Base-by-base conservation (phyloP, 2,888 invertebrate species). In the Agrochola lota region DNA sequence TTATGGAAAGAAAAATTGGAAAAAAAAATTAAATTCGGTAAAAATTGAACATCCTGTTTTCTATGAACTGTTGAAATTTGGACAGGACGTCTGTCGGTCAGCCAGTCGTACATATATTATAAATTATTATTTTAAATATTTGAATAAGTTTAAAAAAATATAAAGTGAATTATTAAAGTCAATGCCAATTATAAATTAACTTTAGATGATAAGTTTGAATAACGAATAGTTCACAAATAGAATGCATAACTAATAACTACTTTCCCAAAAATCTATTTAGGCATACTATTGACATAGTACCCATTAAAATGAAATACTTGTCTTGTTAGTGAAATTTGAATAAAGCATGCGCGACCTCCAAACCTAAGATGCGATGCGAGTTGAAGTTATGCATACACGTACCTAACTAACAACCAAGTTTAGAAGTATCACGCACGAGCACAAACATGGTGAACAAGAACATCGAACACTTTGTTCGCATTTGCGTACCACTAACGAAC, bases 291-390 rank as follows among this genome's bases (percentile, higher is more conserved):
- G 80, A 83, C 76, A 86, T 70, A 68, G 55, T 74, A 30, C 30
- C 30, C 30, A 86, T 86, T 85, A 66, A 79, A 85, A 87, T 77
- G 23, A 74, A 86, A 80, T 73, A 79, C 66, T 78, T 77, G 81
- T 71, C 66, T 78, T 77, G 81, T 71, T 69, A 67, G 68, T 66
- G 72, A 80, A 80, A 84, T 86, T 85, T 82, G 60, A 85, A 86
- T 84, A 73, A 74, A 55, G 68, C 76, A 84, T 78, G 66, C 66
- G 69, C 76, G 80, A 74, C 80, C 81, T 86, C 73, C 63, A 83
- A 71, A 72, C 35, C 26, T n/a, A 70, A 72, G 76, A 73, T 63
- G 70, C 59, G 43, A 72, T 46, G 26, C 3, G 26, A 77, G 49
- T 59, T 78, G 40, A 8, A 69, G 64, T 66, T 26, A 81, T 74